These are phyloP conservation scores for Acrobeloides nanus DNA, from an alignment of 2,888 invertebrate species.

Conservation along the genomic window DNA sequence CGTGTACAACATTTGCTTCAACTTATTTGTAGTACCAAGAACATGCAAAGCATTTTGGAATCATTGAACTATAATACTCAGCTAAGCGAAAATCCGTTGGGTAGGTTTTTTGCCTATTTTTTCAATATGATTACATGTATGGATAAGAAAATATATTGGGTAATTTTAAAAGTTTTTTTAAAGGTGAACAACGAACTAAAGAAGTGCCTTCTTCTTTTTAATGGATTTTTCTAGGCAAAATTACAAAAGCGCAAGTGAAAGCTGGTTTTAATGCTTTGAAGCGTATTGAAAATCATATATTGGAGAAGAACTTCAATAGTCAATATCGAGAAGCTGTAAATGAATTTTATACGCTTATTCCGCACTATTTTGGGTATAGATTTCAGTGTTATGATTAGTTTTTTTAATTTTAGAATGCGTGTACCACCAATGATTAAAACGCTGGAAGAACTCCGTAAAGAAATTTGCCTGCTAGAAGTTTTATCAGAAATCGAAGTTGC, in stretches of 20 bases:
- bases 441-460: constrained; percentile 54
- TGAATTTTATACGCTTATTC: constrained; percentile 60
- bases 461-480: constrained; percentile 57
- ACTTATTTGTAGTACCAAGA: too few relatives aligned
- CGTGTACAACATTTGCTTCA: too few relatives aligned
- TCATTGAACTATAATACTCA: too few relatives aligned
- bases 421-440: constrained; percentile 57
- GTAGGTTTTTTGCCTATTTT: too few relatives aligned
- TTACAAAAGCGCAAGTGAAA: constrained; percentile 58
- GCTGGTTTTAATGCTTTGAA: constrained; percentile 58
- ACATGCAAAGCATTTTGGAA: too few relatives aligned
- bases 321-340: constrained; percentile 56
- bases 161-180: too few relatives aligned
- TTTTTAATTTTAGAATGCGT: constrained; percentile 55
- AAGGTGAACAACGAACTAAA: too few relatives aligned
- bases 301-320: constrained; percentile 44
- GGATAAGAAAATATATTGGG: too few relatives aligned
- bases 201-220: too few relatives aligned
- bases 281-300: constrained; percentile 54
- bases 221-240: constrained; percentile 55
- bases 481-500: constrained; percentile 52
- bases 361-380: constrained; percentile 58
- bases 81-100: too few relatives aligned
- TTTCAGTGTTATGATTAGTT: not conserved
- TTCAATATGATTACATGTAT: too few relatives aligned